A percentile compares a stretch with the other conserved stretches of the same genome.
Conservation (phyloP, 1,140 invertebrate species). For the Pectinophora gossypiella region DNA sequence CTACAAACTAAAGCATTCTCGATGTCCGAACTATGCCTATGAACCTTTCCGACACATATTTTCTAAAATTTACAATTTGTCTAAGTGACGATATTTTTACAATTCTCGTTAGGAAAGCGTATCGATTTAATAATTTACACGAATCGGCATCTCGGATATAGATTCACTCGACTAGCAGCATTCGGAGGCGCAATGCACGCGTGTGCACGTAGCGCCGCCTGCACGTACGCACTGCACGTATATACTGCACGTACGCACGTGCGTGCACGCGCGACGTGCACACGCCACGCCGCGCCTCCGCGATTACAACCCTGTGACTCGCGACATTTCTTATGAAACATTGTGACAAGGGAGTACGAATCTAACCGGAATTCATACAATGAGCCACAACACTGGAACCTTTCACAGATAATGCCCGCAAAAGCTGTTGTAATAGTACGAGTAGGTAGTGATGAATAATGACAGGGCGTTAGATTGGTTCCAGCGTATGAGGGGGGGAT, state of each 20-base stretch:
- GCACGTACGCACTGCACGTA: background rate
- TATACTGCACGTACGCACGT: background rate
- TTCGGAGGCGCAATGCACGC: conserved; percentile 14
- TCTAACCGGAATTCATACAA: no score
- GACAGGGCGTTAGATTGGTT: no score
- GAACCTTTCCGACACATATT: conserved; percentile 29
- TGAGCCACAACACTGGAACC: no score
- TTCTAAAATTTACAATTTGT: conserved; percentile 30
- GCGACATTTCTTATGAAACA: background rate
- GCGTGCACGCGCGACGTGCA: background rate
- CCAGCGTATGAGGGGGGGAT: background rate
- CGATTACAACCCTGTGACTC: background rate
- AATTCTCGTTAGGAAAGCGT: conserved; percentile 20
- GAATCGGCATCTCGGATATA: conserved; percentile 31
- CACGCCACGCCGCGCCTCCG: no score
- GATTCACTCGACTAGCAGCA: conserved; percentile 62
- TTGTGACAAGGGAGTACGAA: background rate
- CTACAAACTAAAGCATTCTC: conserved; percentile 61
- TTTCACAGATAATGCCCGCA: no score
- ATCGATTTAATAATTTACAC: conserved; percentile 15
- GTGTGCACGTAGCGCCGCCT: background rate
- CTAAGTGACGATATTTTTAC: conserved; percentile 19
- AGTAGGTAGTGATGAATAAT: no score
- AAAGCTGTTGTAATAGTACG: no score
- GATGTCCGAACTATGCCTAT: conserved; percentile 39